Percentiles rank a stretch among this genome's conserved stretches.
These are phyloP conservation scores for Pempheris klunzingeri DNA, from an alignment of 2,797 vertebrate species.

Conservation along the genomic window DNA sequence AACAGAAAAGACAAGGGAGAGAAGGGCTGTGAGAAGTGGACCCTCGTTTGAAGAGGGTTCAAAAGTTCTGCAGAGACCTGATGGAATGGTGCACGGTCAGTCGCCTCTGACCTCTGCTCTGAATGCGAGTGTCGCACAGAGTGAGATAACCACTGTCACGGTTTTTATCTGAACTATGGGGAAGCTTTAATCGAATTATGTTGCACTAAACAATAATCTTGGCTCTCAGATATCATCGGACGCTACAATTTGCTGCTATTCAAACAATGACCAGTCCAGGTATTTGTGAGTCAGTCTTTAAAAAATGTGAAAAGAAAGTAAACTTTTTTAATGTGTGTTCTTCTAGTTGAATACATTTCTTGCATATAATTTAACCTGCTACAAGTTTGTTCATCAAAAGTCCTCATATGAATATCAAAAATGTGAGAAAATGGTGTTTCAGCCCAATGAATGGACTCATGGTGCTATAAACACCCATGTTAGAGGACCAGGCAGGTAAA, in stretches of 20 bases:
- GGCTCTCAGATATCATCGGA: neutral
- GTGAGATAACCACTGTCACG: neutral
- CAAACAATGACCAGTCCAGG: neutral
- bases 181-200: slow-evolving; percentile 32
- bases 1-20: slow-evolving; percentile 49
- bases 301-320: neutral
- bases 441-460: neutral
- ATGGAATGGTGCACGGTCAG: slow-evolving; percentile 23
- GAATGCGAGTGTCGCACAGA: neutral
- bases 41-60: slow-evolving; percentile 56
- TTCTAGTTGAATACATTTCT: neutral
- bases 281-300: neutral
- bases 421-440: neutral
- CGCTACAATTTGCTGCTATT: neutral
- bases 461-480: neutral
- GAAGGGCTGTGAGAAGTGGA: slow-evolving; percentile 48
- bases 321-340: neutral
- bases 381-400: neutral
- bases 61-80: slow-evolving; percentile 53
- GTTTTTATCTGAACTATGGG: slow-evolving; percentile 15
- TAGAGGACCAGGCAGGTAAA: neutral
- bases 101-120: slow-evolving; percentile 31
- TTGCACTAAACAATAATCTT: slow-evolving; percentile 6
- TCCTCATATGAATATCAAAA: neutral
- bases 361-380: neutral